Conservation (phyloP, 1,140 invertebrate genomes). For the Temnothorax curvispinosus region DNA sequence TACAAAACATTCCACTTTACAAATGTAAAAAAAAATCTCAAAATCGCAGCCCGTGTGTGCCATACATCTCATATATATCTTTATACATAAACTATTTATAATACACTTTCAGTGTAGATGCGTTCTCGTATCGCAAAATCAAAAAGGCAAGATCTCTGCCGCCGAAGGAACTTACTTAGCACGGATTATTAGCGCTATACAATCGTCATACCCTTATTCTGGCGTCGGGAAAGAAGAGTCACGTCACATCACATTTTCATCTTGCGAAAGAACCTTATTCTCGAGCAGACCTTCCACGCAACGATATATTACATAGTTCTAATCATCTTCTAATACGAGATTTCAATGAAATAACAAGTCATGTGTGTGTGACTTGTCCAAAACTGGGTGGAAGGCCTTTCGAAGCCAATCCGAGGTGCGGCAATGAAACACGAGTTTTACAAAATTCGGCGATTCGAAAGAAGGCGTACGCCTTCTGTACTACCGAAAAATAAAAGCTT, state of each 20-base stretch:
- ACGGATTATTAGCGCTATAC: background rate
- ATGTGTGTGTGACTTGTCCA: too few relatives aligned
- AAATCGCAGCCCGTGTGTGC: background rate
- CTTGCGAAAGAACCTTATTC: background rate
- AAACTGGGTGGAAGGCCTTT: slow-evolving; percentile 10
- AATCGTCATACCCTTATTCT: background rate
- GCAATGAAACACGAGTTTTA: background rate
- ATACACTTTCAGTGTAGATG: background rate
- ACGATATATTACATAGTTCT: slow-evolving; percentile 5
- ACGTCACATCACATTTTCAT: slow-evolving; percentile 12
- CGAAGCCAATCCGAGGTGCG: background rate
- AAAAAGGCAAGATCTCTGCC: background rate
- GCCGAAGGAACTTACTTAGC: background rate
- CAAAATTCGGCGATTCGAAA: background rate
- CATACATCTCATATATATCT: background rate
- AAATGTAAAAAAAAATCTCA: slow-evolving; percentile 24
- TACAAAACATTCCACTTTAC: background rate
- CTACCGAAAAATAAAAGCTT: background rate
- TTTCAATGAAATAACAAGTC: slow-evolving; percentile 35
- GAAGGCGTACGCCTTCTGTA: background rate
- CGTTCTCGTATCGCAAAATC: background rate
- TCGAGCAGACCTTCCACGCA: slow-evolving; percentile 1
- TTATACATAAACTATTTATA: slow-evolving; percentile 15
- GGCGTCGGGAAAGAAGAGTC: slow-evolving; percentile 9
- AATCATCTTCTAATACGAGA: background rate